Percentiles rank a stretch among this genome's conserved stretches.
These are phyloP conservation scores for Macaca mulatta DNA, from an alignment of 2,113 vertebrate genomes.

Conservation along the genomic window DNA sequence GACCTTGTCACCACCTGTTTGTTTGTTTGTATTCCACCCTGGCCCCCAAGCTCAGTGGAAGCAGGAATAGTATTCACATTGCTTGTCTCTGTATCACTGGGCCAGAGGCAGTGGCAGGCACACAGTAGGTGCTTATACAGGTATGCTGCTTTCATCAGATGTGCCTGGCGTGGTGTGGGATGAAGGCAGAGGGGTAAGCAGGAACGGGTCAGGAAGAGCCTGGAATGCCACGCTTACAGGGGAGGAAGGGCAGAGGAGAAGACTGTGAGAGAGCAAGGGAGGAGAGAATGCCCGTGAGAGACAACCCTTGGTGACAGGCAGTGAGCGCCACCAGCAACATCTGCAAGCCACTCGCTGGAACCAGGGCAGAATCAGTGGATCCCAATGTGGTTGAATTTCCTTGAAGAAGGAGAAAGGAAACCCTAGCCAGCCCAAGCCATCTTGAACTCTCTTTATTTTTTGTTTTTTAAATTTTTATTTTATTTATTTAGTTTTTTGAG, in stretches of 20 bases:
- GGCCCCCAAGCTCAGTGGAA: neutral
- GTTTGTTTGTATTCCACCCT: neutral
- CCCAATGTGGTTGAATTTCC: neutral
- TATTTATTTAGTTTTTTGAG: no score
- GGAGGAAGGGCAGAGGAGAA: neutral
- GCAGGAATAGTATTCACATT: accelerated
- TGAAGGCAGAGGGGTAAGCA: neutral
- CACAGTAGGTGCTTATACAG: neutral
- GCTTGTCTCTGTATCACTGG: neutral
- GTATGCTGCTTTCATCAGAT: neutral
- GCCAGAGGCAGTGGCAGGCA: neutral
- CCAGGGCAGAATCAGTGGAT: neutral
- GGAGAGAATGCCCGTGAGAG: accelerated
- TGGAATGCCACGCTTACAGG: neutral
- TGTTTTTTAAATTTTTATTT: no score
- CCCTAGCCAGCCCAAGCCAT: neutral
- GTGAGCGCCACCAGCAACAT: accelerated
- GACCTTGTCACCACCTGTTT: neutral
- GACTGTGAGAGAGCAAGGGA: accelerated
- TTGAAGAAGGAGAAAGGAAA: neutral
- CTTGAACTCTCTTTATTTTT: neutral
- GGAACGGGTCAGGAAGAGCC: accelerated
- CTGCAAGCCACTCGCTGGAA: neutral
- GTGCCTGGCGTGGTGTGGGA: neutral
- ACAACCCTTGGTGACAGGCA: accelerated